Evolutionary conservation across 64 coral and sea anemone genomes (phyloP), one percentile per base, ranked within the genome.

Genomic region (Cladopsammia gracilis): DNA sequence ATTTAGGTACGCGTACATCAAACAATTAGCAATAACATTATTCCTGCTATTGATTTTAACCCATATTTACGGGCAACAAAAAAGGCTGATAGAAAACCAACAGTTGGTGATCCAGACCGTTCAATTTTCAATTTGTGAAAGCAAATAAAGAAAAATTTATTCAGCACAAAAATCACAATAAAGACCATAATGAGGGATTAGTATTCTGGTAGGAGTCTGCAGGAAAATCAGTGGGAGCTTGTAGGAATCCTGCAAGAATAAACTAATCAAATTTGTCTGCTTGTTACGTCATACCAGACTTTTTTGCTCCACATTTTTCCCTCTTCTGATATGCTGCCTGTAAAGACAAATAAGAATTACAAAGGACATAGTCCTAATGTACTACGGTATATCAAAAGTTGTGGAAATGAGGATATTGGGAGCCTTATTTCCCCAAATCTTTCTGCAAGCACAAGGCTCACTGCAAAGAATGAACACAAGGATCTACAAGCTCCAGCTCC

Each of bases 281-380:
- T 46, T 72, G 70, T 14, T 43, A 72, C 70, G 70, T 72, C 70
- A 72, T 72, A 25, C 0, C 44, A 72, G 11, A 62, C 52, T 7
- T 11, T 5, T 5, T 69, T 10, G 23, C 65, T n/a, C n/a, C n/a
- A n/a, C n/a, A n/a, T n/a, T n/a, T n/a, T n/a, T n/a, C n/a, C n/a
- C n/a, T n/a, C n/a, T 8, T 69, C 23, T 19, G 13, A 46, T 2
- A 72, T 72, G 70, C 70, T 26, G 42, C 25, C 70, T 72, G n/a
- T n/a, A n/a, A 72, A 72, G 70, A 72, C 25, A 7, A 72, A 46
- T 53, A 93, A 48, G 80, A 88, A 88, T 66, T 79, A 58, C 56
- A 93, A 93, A 50, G 73, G 92, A 3, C 79, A 62, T 49, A 93
- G 92, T 56, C 24, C 62, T 3, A 93, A 88, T 58, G 64, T 93